Conservation (phyloP, 2,888 invertebrate genomes). For the Molorchus minor region DNA sequence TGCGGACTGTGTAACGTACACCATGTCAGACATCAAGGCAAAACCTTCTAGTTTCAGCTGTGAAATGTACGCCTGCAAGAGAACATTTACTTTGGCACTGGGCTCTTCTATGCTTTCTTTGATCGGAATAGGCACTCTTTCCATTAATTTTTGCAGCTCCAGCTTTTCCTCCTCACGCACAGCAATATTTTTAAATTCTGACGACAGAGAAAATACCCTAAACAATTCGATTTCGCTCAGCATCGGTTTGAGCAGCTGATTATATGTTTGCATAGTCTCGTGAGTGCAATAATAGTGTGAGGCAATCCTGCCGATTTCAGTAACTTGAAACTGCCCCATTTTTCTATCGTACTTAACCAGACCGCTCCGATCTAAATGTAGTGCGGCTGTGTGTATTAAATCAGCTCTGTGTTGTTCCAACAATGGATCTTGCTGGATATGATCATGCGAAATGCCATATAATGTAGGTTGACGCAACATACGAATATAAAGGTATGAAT, state of each 20-base stretch:
- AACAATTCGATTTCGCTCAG: conserved; percentile 98
- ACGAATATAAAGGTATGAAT: conserved; percentile 86
- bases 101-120: conserved; percentile 99
- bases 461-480: conserved; percentile 91
- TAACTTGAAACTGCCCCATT: conserved; percentile 79
- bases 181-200: conserved; percentile 92
- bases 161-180: conserved; percentile 97
- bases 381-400: conserved; percentile 93
- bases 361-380: conserved; percentile 91
- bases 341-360: conserved; percentile 95
- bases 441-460: conserved; percentile 87
- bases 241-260: conserved; percentile 94
- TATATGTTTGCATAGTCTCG: conserved; percentile 97
- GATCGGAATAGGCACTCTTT: conserved; percentile 96
- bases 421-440: conserved; percentile 81
- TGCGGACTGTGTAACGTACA: conserved; percentile 98
- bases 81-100: conserved; percentile 94
- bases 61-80: conserved; percentile 97
- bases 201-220: conserved; percentile 96
- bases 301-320: conserved; percentile 96
- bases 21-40: conserved; percentile 99
- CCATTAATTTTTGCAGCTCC: conserved; percentile 94
- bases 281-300: conserved; percentile 98
- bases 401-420: conserved; percentile 93
- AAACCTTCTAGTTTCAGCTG: conserved; percentile 98